Evolutionary conservation across 2,888 invertebrate genomes (phyloP).

Genomic region (Cataglyphis cursor): DNA sequence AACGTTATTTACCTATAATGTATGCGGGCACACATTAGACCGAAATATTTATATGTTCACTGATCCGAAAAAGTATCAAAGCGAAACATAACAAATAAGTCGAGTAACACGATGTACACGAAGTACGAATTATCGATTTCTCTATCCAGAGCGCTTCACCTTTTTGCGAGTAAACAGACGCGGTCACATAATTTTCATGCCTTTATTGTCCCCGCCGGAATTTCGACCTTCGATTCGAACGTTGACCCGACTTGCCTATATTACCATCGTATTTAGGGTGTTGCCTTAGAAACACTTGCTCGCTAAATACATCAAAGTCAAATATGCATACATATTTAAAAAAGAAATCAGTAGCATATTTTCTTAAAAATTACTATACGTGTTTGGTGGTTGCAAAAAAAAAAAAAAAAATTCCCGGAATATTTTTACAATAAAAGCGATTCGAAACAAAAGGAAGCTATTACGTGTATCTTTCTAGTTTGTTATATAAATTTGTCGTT

Average conservation of each 20-base stretch:
- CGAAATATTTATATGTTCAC: slow-evolving; percentile 10
- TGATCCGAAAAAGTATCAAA: background rate
- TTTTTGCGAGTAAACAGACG: slow-evolving; percentile 42
- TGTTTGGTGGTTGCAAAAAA: background rate
- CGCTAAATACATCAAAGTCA: slow-evolving; percentile 21
- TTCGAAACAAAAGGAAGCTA: background rate
- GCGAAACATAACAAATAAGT: background rate
- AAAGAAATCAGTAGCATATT: background rate
- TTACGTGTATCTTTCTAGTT: background rate
- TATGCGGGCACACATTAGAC: background rate
- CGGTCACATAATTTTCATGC: slow-evolving; percentile 47
- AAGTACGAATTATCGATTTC: slow-evolving; percentile 25
- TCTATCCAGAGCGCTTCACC: slow-evolving; percentile 23
- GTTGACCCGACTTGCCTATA: slow-evolving; percentile 26
- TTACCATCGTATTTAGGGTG: slow-evolving; percentile 43
- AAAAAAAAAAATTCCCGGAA: background rate
- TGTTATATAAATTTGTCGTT: slow-evolving; percentile 40
- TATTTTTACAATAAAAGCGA: background rate
- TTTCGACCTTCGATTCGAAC: slow-evolving; percentile 25
- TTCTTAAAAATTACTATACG: background rate
- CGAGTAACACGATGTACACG: background rate
- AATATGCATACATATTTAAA: background rate
- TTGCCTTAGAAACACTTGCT: slow-evolving; percentile 50
- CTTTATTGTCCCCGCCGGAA: slow-evolving; percentile 30
- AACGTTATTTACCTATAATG: background rate